Evolutionary conservation across 2,888 invertebrate species (phyloP).

Genomic region (Chymomyza procnemis): DNA sequence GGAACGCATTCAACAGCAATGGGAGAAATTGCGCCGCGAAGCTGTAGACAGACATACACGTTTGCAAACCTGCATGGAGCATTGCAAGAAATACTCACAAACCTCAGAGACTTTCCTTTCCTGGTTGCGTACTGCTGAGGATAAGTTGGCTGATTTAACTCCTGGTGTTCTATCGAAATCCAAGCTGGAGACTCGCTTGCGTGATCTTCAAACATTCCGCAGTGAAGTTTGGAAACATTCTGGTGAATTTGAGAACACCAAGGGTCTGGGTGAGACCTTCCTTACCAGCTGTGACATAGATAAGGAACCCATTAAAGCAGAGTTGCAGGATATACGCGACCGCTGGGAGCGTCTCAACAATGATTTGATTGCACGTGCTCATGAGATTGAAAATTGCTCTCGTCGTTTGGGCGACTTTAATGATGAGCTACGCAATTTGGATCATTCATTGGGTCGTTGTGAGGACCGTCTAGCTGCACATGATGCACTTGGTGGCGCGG

Average conservation of each 20-base stretch:
- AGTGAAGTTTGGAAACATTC: conserved; percentile 96
- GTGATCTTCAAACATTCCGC: conserved; percentile 91
- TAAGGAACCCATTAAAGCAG: conserved; percentile 91
- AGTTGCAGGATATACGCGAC: conserved; percentile 88
- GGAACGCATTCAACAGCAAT: conserved; percentile 92
- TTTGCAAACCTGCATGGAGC: conserved; percentile 93
- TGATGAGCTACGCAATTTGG: conserved; percentile 90
- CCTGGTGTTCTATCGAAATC: conserved; percentile 90
- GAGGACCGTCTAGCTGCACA: conserved; percentile 88
- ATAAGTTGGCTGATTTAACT: conserved; percentile 87
- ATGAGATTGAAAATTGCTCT: conserved; percentile 86
- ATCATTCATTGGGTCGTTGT: conserved; percentile 90
- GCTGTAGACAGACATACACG: conserved; percentile 91
- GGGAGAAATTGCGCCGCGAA: conserved; percentile 94
- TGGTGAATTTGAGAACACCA: conserved; percentile 94
- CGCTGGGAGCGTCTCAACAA: conserved; percentile 95
- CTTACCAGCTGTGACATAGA: conserved; percentile 93
- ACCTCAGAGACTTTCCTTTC: conserved; percentile 91
- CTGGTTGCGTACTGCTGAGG: conserved; percentile 93
- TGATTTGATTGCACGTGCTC: conserved; percentile 80
- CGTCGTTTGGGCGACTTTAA: conserved; percentile 90
- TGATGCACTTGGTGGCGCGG: conserved; percentile 86
- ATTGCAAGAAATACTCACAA: conserved; percentile 92
- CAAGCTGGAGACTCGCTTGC: conserved; percentile 91
- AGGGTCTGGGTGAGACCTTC: conserved; percentile 91